These are phyloP conservation scores for Spatulosminthurus flaviceps DNA, from an alignment of 2,888 invertebrate genomes.

Conservation along the genomic window DNA sequence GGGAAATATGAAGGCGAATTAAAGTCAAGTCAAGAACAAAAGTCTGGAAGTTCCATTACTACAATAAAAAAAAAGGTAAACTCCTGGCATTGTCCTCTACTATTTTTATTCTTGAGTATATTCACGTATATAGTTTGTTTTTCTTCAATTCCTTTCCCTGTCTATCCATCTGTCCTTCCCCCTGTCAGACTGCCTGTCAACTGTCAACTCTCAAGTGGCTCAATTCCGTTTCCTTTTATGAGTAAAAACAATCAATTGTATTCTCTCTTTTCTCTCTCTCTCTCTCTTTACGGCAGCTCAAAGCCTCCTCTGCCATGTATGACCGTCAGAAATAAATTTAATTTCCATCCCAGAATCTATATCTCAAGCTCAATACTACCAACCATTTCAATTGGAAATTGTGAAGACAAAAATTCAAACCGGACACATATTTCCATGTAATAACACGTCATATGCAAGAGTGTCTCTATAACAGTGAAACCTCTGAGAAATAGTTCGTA, in stretches of 20 bases:
- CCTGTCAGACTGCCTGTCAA: slow-evolving; percentile 45
- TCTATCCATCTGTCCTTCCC: slow-evolving; percentile 40
- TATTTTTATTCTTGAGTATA: slow-evolving; percentile 16
- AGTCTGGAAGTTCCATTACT: neutral
- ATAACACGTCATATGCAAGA: no score
- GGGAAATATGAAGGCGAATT: neutral
- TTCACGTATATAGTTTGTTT: slow-evolving; percentile 22
- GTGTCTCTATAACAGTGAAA: no score
- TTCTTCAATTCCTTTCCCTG: slow-evolving; percentile 42
- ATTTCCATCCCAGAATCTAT: neutral
- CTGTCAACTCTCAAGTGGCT: slow-evolving; percentile 46
- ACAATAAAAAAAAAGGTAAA: slow-evolving; percentile 22
- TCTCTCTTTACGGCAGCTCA: slow-evolving; percentile 10
- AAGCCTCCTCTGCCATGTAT: neutral
- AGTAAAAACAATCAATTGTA: slow-evolving; percentile 40
- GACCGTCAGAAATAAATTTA: neutral
- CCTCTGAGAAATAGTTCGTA: no score
- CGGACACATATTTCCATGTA: neutral
- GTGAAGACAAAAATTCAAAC: neutral
- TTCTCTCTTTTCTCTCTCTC: slow-evolving; percentile 21
- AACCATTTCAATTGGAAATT: neutral
- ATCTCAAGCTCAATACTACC: neutral
- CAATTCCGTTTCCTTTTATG: slow-evolving; percentile 40
- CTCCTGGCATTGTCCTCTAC: slow-evolving; percentile 26
- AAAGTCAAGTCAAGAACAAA: slow-evolving; percentile 32